Base-by-base conservation (phyloP, 2,888 invertebrate genomes). In the Lymantria dispar region DNA sequence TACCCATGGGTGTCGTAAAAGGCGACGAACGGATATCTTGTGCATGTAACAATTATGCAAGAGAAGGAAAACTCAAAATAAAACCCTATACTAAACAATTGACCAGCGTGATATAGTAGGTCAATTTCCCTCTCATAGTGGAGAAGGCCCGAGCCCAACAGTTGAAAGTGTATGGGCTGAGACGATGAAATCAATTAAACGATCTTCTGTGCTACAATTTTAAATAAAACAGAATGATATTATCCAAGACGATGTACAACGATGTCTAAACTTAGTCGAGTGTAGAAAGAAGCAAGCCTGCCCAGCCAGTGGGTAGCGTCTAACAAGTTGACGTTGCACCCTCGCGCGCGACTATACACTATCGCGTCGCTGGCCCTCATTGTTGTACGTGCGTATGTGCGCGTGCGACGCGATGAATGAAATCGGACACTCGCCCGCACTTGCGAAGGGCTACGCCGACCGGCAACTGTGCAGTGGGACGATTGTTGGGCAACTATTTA, bases 361-460 rank as follows among this genome's bases (percentile, higher is more conserved):
- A 5, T 63, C 54, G 56, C 13, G n/a, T n/a, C 51, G 55, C 52
- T 39, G 53, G 52, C 51, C 53, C 47, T 62, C 65, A 68, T 66
- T 66, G 68, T 56, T 58, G 58, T 62, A 52, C 9, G 22, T 56
- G 64, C 38, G 38, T 57, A 44, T 56, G 65, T 62, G 65, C 52
- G 56, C 61, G 64, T 59, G 59, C 60, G 68, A 60, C 55, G 64
- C 62, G 76, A 67, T 76, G 77, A 77, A 77, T 78, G 78, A 77
- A 78, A 78, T 72, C 65, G 64, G 77, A 78, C 76, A 77, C 78
- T 71, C 59, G 67, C 63, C 58, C 58, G 61, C 55, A 42, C 39
- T 33, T 10, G 33, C 22, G 22, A 10, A 33, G 33, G 33, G 9
- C 33, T 33, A 22, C 10, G 10, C 33, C 2, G 8, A 33, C 33